A percentile compares a stretch with the other conserved stretches of the same genome.
These are phyloP conservation scores for Chinchilla lanigera DNA, from an alignment of 2,113 vertebrate species.

Conservation along the genomic window DNA sequence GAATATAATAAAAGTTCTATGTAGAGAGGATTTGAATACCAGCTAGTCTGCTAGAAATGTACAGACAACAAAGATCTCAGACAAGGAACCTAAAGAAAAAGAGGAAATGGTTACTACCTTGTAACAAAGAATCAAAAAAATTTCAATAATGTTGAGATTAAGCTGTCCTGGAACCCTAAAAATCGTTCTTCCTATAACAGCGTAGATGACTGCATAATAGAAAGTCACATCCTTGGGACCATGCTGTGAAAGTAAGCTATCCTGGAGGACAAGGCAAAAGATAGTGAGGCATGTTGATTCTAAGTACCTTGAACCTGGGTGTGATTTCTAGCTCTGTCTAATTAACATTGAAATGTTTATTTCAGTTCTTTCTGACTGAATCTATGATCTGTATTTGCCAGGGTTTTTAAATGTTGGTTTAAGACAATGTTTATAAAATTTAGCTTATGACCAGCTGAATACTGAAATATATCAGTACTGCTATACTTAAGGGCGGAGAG, in stretches of 20 bases:
- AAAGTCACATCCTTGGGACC: not conserved
- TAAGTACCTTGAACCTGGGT: not conserved
- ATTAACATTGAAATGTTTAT: not conserved
- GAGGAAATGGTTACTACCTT: not conserved
- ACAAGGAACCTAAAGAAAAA: not conserved
- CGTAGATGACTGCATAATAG: not conserved
- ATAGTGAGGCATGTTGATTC: rapidly evolving
- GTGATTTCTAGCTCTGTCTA: not conserved
- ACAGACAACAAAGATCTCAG: not conserved
- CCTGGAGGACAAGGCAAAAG: not conserved
- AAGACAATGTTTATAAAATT: not conserved
- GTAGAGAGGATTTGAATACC: not conserved
- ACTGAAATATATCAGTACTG: not conserved
- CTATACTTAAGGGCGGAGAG: not conserved
- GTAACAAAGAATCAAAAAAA: not conserved
- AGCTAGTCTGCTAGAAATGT: not conserved
- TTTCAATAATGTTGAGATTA: not conserved
- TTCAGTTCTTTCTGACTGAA: not conserved
- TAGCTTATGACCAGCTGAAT: not conserved
- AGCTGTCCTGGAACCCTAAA: not conserved
- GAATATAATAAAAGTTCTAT: not conserved
- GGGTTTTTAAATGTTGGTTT: not conserved
- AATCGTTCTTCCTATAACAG: not conserved
- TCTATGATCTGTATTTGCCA: not conserved
- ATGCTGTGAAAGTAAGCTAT: no score